A percentile compares a stretch with the other conserved stretches of the same genome.
Conservation (phyloP, 2,113 vertebrate genomes). For the Albula goreensis region DNA sequence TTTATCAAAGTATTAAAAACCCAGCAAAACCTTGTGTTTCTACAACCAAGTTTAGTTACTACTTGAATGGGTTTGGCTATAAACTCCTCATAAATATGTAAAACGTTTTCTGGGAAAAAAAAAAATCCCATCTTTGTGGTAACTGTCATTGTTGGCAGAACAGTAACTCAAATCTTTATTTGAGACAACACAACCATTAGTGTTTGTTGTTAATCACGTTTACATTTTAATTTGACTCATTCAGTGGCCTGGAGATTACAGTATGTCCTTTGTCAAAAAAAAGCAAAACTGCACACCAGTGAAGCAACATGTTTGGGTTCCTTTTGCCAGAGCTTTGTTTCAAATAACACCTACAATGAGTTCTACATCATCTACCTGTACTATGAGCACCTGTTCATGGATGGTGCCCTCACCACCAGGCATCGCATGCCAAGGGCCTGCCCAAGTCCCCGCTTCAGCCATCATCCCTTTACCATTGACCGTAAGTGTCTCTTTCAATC, state of each 20-base stretch:
- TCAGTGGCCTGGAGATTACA: neutral
- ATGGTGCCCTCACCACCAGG: conserved; percentile 35
- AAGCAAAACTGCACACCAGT: neutral
- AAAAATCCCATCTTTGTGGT: too few species aligned
- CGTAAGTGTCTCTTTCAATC: conserved; percentile 34
- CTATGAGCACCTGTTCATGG: conserved; percentile 49
- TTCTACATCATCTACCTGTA: conserved; percentile 50
- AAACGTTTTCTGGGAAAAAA: too few species aligned
- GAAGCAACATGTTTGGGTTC: neutral
- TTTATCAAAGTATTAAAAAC: too few species aligned
- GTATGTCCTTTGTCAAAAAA: too few species aligned
- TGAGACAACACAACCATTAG: too few species aligned
- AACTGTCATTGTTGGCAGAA: too few species aligned
- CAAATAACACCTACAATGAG: conserved; percentile 43
- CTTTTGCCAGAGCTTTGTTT: conserved; percentile 49
- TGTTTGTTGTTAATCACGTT: too few species aligned
- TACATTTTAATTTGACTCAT: too few species aligned
- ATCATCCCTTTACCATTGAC: conserved; percentile 31
- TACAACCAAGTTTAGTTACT: neutral
- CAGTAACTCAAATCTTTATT: too few species aligned
- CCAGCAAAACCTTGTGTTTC: neutral
- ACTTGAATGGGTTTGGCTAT: neutral
- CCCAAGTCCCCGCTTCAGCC: conserved; percentile 40
- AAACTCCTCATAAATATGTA: too few species aligned
- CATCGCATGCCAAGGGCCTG: conserved; percentile 36